These are phyloP conservation scores for Miniopterus natalensis DNA, from an alignment of 2,113 vertebrate genomes.

Conservation along the genomic window DNA sequence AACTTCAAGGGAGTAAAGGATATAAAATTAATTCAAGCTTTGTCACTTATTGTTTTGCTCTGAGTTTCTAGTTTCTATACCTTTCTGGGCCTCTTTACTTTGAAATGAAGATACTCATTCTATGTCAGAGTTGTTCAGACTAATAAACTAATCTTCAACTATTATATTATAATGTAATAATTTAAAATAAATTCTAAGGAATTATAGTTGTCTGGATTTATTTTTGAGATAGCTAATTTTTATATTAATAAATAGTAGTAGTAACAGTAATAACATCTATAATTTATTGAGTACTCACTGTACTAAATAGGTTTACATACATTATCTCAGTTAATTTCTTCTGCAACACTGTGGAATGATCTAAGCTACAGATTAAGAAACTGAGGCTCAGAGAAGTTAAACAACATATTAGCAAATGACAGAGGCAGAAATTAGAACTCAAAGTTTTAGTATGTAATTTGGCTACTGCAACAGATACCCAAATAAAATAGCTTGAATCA, in stretches of 20 bases:
- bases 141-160: slow-evolving; percentile 12
- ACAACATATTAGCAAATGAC: not conserved
- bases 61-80: not conserved
- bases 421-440: not conserved
- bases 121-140: slow-evolving; percentile 43
- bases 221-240: slow-evolving; percentile 75
- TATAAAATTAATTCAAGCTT: slow-evolving; percentile 33
- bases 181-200: not conserved
- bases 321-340: slow-evolving; percentile 23
- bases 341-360: not conserved
- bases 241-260: not conserved
- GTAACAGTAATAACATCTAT: not conserved
- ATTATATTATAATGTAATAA: not conserved
- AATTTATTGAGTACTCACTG: not conserved
- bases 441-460: not conserved
- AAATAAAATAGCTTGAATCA: slow-evolving; percentile 5
- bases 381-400: not conserved
- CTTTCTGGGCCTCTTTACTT: not conserved
- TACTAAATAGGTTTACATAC: not conserved
- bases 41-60: not conserved
- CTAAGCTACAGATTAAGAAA: not conserved
- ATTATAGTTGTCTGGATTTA: slow-evolving; percentile 23
- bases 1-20: not conserved
- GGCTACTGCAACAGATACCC: not conserved
- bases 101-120: slow-evolving; percentile 55